Evolutionary conservation across 1,140 invertebrate genomes (phyloP), one percentile per base, ranked within the genome.

Genomic region (Helicoverpa armigera): DNA sequence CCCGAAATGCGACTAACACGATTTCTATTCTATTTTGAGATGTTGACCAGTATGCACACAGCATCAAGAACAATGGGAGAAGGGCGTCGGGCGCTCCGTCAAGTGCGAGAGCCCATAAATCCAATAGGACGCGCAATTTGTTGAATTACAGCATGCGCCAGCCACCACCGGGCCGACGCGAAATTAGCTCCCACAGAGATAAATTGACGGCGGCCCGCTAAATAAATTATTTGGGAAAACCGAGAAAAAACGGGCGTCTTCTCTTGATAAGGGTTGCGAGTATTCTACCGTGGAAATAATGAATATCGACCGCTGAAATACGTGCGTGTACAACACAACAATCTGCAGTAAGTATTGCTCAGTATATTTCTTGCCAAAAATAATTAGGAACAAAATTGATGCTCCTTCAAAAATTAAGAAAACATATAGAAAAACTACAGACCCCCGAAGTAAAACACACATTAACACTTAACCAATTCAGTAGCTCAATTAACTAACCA

Each of bases 161-260:
- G 88, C 89, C 89, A 91, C 92, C 91, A 93, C 92, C 92, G 90
- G 91, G 83, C 92, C 89, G 91, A 93, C 92, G 91, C 89, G 90
- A 94, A 94, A 95, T 95, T 95, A 95, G 93, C 93, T 94, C 89
- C 89, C 90, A 89, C 91, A 88, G 92, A 93, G 92, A 94, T 94
- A 94, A 94, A 94, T 94, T 93, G 92, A 94, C 88, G 93, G 89
- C 89, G 84, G 91, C 72, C 92, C 89, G 93, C 92, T 94, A 94
- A 94, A 94, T 94, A 94, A 94, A 94, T 94, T 94, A 94, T 94
- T 94, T 94, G 92, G 93, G 93, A 94, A 94, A 94, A 94, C 93
- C 93, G 92, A 94, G 93, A 93, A 94, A 94, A 94, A 94, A 94
- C 91, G 87, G 89, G 89, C 93, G 88, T 94, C 93, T 94, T 94